A percentile compares a stretch with the other conserved stretches of the same genome.
Conservation (phyloP, 2,888 invertebrate species). For the Leucophenga montana region DNA sequence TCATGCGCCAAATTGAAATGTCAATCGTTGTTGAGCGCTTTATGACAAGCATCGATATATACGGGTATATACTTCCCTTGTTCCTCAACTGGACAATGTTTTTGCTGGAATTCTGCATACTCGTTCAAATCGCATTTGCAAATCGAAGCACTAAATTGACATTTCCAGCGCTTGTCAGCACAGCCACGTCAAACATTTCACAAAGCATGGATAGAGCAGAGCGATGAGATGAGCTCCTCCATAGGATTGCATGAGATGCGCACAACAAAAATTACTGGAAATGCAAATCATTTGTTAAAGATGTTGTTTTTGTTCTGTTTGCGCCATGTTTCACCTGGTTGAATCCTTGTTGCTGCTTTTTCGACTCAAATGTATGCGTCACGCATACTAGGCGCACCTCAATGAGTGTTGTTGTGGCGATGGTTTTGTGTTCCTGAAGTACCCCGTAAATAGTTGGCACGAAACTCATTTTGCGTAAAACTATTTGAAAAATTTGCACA, state of each 20-base stretch:
- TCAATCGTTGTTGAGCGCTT: conserved; percentile 61
- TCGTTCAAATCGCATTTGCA: conserved; percentile 27
- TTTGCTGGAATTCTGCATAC: conserved; percentile 40
- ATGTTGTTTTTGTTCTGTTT: conserved; percentile 40
- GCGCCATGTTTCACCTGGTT: conserved; percentile 1
- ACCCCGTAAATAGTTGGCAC: conserved; percentile 4
- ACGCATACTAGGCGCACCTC: conserved; percentile 12
- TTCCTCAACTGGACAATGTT: conserved; percentile 27
- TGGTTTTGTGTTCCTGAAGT: neutral
- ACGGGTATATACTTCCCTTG: neutral
- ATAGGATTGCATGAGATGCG: too few relatives aligned
- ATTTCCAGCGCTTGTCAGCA: conserved; percentile 59
- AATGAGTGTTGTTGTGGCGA: too few relatives aligned
- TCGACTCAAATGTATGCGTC: conserved; percentile 10
- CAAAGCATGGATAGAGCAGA: neutral
- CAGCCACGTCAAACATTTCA: neutral
- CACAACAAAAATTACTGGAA: conserved; percentile 56
- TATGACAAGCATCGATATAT: conserved; percentile 56
- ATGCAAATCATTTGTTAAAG: conserved; percentile 56
- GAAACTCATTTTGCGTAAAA: conserved; percentile 24
- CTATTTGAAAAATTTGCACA: conserved; percentile 29
- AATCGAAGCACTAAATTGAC: conserved; percentile 57
- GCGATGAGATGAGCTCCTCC: too few relatives aligned
- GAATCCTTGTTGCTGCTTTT: conserved; percentile 3
- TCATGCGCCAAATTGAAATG: conserved; percentile 61